phyloP scores from a whole-genome alignment of 2,797 vertebrate species.

The Acipenser oxyrinchus region DNA sequence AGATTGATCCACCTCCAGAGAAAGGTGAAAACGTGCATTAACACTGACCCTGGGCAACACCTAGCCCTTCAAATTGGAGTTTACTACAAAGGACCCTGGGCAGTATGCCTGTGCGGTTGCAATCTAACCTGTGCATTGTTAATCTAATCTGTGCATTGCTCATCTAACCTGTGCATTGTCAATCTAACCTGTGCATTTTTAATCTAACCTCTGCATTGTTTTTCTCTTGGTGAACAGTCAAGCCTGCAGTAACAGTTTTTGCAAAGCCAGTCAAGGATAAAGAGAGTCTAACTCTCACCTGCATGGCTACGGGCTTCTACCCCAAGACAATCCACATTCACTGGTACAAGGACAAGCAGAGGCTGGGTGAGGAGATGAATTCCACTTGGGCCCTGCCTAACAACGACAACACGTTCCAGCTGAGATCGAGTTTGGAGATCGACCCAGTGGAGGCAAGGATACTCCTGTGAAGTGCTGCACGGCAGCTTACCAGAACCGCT shows the following conservation, averaged over 20 bases:
- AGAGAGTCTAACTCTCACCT: conserved; percentile 21
- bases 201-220: not conserved
- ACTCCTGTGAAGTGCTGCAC: conserved; percentile 37
- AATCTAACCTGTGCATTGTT: no score
- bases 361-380: accelerated
- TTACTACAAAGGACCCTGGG: no score
- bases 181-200: not conserved
- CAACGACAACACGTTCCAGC: conserved; percentile 40
- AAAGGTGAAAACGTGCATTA: no score
- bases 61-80: no score
- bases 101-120: no score
- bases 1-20: no score
- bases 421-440: conserved; percentile 32
- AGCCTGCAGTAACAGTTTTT: not conserved
- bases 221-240: not conserved
- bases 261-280: accelerated
- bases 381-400: conserved; percentile 33
- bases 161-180: not conserved
- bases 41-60: no score
- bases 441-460: not conserved
- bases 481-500: accelerated
- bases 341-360: not conserved
- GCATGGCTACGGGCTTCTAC: conserved; percentile 49
- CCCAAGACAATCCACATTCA: conserved; percentile 29
- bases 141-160: not conserved